Evolutionary conservation across 2,888 invertebrate genomes (phyloP).

Genomic region (Strigamia transsilvanica): DNA sequence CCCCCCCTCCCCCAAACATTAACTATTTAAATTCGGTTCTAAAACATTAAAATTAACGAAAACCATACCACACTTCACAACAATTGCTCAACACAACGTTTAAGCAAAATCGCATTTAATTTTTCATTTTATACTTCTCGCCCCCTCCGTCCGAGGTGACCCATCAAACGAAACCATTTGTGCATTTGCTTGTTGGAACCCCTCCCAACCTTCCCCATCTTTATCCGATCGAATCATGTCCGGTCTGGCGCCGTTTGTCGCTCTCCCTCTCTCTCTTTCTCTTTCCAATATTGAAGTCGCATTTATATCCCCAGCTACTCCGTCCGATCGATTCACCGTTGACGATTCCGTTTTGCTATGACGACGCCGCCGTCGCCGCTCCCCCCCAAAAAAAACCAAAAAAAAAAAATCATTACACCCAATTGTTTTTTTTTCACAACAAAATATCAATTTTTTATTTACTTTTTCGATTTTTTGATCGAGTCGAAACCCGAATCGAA

Average conservation of each 20-base stretch:
- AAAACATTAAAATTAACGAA: too few species aligned
- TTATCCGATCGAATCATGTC: conserved; percentile 51
- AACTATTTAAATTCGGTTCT: too few species aligned
- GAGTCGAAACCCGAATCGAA: neutral
- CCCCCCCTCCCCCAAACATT: too few species aligned
- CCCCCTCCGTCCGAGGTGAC: neutral
- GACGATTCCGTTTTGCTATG: neutral
- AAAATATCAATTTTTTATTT: neutral
- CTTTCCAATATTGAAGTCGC: conserved; percentile 48
- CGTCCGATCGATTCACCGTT: conserved; percentile 19
- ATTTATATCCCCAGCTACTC: conserved; percentile 12
- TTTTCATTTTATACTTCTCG: neutral
- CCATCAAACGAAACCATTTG: conserved; percentile 34
- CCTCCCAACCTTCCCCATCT: conserved; percentile 31
- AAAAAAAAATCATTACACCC: neutral
- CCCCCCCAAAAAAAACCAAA: neutral
- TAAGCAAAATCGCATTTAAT: neutral
- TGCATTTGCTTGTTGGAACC: conserved; percentile 24
- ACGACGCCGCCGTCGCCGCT: neutral
- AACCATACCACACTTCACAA: too few species aligned
- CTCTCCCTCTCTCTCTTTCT: neutral
- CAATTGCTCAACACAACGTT: neutral
- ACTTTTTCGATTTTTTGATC: neutral
- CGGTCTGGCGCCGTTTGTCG: conserved; percentile 50
- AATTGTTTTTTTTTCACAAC: too few species aligned